Percentiles rank a stretch among this genome's conserved stretches.
phyloP scores from a whole-genome alignment of 2,888 invertebrate genomes.

The Aphodius granarius region DNA sequence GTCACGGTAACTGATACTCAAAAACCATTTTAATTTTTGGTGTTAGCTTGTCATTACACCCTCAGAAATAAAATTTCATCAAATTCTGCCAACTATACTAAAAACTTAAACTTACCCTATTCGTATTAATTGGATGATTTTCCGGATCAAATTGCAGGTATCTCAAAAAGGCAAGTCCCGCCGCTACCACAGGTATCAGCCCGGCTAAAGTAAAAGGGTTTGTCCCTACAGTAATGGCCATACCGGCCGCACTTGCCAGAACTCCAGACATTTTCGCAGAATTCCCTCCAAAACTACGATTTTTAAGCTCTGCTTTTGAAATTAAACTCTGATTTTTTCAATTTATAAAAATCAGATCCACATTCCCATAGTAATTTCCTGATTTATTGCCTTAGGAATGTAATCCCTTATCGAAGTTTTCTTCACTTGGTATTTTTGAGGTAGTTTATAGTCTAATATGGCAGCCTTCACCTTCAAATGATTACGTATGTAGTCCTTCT shows the following conservation, averaged over 20 bases:
- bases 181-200: constrained; percentile 78
- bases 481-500: constrained; percentile 55
- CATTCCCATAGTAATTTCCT: constrained; percentile 63
- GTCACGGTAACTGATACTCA: too few relatives aligned
- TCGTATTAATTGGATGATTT: constrained; percentile 70
- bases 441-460: constrained; percentile 47
- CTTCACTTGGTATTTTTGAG: constrained; percentile 53
- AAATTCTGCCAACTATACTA: too few relatives aligned
- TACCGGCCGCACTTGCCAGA: constrained; percentile 53
- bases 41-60: too few relatives aligned
- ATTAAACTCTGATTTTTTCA: constrained; percentile 42
- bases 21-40: too few relatives aligned
- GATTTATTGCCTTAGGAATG: constrained; percentile 69
- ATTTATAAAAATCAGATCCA: too few relatives aligned
- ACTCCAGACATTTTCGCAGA: constrained; percentile 56
- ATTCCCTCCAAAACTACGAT: too few relatives aligned
- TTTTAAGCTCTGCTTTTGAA: too few relatives aligned
- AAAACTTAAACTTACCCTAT: constrained; percentile 66
- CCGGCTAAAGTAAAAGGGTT: constrained; percentile 66
- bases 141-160: constrained; percentile 84
- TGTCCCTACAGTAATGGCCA: constrained; percentile 32
- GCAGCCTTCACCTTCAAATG: constrained; percentile 61
- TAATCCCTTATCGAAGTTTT: constrained; percentile 69
- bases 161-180: constrained; percentile 78
- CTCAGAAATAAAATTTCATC: too few relatives aligned